Percentiles rank a stretch among this genome's conserved stretches.
Evolutionary conservation across 2,113 vertebrate species (phyloP).

Genomic region (Carassius auratus): DNA sequence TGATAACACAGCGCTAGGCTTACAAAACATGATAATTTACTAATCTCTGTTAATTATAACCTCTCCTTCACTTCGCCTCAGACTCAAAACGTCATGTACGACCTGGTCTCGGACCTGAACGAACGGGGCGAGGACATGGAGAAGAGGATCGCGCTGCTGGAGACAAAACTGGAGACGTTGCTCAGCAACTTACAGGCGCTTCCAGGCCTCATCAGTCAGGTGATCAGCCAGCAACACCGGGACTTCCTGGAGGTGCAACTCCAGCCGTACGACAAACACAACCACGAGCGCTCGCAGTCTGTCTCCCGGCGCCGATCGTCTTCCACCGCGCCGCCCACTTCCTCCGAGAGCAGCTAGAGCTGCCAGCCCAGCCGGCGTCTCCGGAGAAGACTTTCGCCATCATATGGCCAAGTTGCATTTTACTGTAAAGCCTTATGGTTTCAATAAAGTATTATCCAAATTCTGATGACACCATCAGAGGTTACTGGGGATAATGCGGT

Average conservation of each 20-base stretch:
- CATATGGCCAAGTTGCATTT: constrained; percentile 99
- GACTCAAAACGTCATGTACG: constrained; percentile 99
- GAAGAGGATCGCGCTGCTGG: constrained; percentile 94
- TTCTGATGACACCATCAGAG: constrained; percentile 94
- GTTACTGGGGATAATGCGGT: constrained; percentile 70
- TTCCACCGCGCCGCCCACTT: constrained; percentile 95
- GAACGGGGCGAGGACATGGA: constrained; percentile 98
- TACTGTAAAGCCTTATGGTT: constrained; percentile 99
- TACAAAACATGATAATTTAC: neutral
- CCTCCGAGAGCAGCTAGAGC: constrained; percentile 99
- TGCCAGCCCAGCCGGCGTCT: constrained; percentile 79
- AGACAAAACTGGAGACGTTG: constrained; percentile 95
- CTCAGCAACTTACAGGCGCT: constrained; percentile 94
- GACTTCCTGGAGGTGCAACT: constrained; percentile 94
- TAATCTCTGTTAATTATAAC: neutral
- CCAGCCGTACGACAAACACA: constrained; percentile 89
- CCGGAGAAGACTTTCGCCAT: constrained; percentile 96
- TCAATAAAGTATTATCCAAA: constrained; percentile 94
- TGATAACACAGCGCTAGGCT: neutral
- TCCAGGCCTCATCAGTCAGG: constrained; percentile 94
- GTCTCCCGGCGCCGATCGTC: constrained; percentile 92
- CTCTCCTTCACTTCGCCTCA: constrained; percentile 70
- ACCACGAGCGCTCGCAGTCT: constrained; percentile 85
- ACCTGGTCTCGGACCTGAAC: constrained; percentile 98
- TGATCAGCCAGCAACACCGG: constrained; percentile 93